phyloP scores from a whole-genome alignment of 1,140 invertebrate genomes.

The Drosophila pallidifrons region DNA sequence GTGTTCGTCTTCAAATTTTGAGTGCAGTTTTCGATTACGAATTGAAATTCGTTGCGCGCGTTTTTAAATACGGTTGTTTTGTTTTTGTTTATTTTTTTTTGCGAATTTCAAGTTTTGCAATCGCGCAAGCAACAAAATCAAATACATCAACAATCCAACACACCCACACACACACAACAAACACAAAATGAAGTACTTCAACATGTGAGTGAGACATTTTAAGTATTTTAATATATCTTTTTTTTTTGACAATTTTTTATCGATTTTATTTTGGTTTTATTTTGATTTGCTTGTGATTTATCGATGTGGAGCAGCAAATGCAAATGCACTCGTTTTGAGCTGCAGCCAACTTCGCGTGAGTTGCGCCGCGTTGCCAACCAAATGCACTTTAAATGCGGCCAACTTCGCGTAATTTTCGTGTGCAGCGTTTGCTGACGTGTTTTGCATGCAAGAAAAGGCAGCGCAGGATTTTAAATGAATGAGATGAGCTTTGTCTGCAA shows the following conservation, averaged over 20 bases:
- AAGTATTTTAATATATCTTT: constrained; percentile 24
- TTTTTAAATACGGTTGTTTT: constrained; percentile 47
- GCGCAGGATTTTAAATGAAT: background rate
- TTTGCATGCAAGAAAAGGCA: constrained; percentile 11
- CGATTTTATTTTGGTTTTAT: constrained; percentile 7
- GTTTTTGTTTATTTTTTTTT: constrained; percentile 8
- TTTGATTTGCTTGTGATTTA: constrained; percentile 14
- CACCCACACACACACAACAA: constrained; percentile 44
- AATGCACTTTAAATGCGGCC: background rate
- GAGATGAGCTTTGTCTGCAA: background rate
- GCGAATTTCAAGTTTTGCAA: constrained; percentile 36
- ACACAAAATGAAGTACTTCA: constrained; percentile 83
- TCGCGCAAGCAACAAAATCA: constrained; percentile 10
- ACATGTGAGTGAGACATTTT: constrained; percentile 77
- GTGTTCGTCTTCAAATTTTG: background rate
- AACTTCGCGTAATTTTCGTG: background rate
- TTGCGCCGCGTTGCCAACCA: constrained; percentile 3
- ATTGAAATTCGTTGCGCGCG: constrained; percentile 41
- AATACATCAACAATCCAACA: constrained; percentile 15
- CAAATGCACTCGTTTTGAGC: background rate
- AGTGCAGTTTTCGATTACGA: constrained; percentile 37
- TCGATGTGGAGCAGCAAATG: constrained; percentile 9
- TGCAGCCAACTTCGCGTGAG: background rate
- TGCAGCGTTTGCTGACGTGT: constrained; percentile 35
- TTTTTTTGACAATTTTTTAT: constrained; percentile 29